Evolutionary conservation across 2,888 invertebrate species (phyloP).

Genomic region (Macrophya alboannulata): DNA sequence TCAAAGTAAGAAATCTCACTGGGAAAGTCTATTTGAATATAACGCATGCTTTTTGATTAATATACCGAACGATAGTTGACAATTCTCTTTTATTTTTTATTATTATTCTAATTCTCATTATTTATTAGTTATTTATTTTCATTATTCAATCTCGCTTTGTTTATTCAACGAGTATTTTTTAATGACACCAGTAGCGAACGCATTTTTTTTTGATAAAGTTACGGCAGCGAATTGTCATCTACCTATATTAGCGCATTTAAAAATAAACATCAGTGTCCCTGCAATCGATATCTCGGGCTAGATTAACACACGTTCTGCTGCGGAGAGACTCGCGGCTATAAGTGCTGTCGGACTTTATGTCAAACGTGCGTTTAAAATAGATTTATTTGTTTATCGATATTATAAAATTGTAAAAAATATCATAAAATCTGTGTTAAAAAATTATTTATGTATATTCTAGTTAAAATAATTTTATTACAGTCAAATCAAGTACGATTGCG

Average conservation of each 20-base stretch:
- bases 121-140: not conserved
- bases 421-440: not conserved
- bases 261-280: conserved; percentile 10
- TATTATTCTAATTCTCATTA: not conserved
- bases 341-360: conserved; percentile 39
- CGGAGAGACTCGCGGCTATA: not conserved
- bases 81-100: not conserved
- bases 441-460: not conserved
- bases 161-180: not conserved
- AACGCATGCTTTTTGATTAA: not conserved
- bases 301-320: not conserved
- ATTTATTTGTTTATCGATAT: not conserved
- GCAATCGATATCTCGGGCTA: conserved; percentile 25
- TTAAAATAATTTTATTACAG: not conserved
- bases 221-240: not conserved
- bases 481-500: not conserved
- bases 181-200: not conserved
- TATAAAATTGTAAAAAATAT: not conserved
- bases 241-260: conserved; percentile 21
- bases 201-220: not conserved
- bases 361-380: conserved; percentile 17
- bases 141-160: not conserved
- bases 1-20: conserved; percentile 1
- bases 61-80: not conserved
- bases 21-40: not conserved